Evolutionary conservation across 2,888 invertebrate species (phyloP), one percentile per base, ranked within the genome.

Genomic region (Phyllotreta cruciferae): DNA sequence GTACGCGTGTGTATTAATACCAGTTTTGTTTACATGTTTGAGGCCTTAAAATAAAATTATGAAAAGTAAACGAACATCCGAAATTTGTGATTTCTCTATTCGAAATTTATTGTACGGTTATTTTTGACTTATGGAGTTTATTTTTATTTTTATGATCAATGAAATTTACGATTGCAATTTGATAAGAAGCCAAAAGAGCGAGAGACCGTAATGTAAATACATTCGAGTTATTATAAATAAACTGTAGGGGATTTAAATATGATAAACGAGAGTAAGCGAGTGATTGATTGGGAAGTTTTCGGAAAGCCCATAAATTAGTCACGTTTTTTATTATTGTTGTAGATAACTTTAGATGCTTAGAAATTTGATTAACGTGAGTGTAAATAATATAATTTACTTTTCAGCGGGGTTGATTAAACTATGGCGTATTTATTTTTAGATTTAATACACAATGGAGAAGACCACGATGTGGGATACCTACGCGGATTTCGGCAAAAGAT

Each of bases 261-360:
- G 38, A 24, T 47, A 11, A 41, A 24, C 34, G 14, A 36, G 42
- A 55, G 11, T n/a, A 8, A 41, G 11, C 13, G 9, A 39, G 41
- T 54, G 41, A 52, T 11, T 52, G 13, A 45, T 7, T 7, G 9
- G 38, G 38, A 36, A 11, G 36, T 34, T 42, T 55, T 7, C 9
- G n/a, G n/a, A 49, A 57, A n/a, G n/a, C n/a, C n/a, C n/a, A n/a
- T n/a, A n/a, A 24, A 36, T 50, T 60, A 60, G 60, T 60, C 60
- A 60, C 60, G 53, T 44, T 60, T 53, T 44, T 7, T 34, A 6
- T 47, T n/a, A 11, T 41, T 53, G 35, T 37, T 60, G 44, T 52
- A 60, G 52, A 52, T 53, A 60, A 60, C 44, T 60, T 57, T 60
- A 60, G 42, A 35, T 60, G 60, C 60, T 53, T 60, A 44, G 10